Base-by-base conservation (phyloP, 2,888 invertebrate genomes). In the Colostygia pectinataria region DNA sequence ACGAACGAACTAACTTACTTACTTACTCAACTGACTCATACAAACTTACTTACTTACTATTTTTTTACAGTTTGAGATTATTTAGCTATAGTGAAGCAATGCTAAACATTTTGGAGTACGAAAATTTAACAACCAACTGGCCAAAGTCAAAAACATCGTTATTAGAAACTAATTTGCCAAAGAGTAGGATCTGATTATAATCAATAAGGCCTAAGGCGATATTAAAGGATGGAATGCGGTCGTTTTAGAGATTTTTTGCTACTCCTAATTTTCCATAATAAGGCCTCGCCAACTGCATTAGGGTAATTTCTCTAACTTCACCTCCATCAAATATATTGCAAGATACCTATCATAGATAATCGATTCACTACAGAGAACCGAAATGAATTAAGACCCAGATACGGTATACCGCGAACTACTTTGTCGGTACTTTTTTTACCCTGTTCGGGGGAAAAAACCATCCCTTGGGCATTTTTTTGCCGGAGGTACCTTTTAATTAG, bases 371-470 rank as follows among this genome's bases (percentile, higher is more conserved):
- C 74, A 65, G 69, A 64, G 68, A 60, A 65, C 64, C 66, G 63
- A 59, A 29, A 70, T 76, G 80, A 55, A 78, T 77, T 68, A n/a
- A 66, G 71, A 65, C 66, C 66, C 65, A 77, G 81, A 80, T 80
- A 83, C 73, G 71, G 65, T 57, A 57, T 59, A 64, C 67, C 59
- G 65, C 68, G 69, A 63, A 55, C 50, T 51, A 48, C 61, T 89
- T 89, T 88, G 89, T 83, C 87, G 88, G 88, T 66, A 72, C 67
- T 84, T 87, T 85, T n/a, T 85, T 83, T 71, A 63, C 57, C 54
- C 54, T 61, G 59, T 34, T 71, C 63, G 33, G 44, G 44, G 57
- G 49, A 76, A 74, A 77, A 83, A 81, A 79, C 20, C 69, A 76
- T 77, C 86, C 83, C 80, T 72, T 56, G 68, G 74, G 75, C 67